A percentile compares a stretch with the other conserved stretches of the same genome.
Evolutionary conservation across 2,888 invertebrate species (phyloP).

Genomic region (Eupithecia subfuscata): DNA sequence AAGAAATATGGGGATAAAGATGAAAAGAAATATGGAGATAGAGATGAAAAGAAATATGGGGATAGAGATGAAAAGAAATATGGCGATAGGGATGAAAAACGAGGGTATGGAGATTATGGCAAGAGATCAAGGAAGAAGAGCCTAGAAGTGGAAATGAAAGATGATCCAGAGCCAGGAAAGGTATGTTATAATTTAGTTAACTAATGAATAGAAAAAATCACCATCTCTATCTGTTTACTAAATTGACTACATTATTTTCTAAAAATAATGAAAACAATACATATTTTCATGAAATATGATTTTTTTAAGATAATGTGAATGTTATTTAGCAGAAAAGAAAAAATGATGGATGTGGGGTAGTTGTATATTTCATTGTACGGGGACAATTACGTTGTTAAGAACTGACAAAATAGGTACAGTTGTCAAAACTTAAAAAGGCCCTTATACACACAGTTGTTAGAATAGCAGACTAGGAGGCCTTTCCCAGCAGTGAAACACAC

Average conservation of each 20-base stretch:
- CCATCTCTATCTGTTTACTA: not conserved
- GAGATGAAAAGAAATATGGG: constrained; percentile 53
- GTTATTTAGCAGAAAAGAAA: no score
- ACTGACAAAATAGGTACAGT: no score
- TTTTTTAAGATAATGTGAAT: no score
- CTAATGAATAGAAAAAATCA: not conserved
- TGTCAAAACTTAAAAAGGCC: no score
- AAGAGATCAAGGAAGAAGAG: constrained; percentile 69
- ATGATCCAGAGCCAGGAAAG: constrained; percentile 91
- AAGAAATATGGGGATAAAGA: constrained; percentile 49
- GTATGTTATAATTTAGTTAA: constrained; percentile 57
- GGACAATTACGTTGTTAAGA: no score
- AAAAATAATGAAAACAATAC: no score
- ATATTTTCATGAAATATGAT: no score
- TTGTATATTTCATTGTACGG: no score
- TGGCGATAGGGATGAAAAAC: constrained; percentile 27
- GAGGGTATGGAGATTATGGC: constrained; percentile 52
- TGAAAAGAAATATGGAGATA: constrained; percentile 40
- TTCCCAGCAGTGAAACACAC: no score
- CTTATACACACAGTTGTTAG: no score
- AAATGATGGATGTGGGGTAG: no score
- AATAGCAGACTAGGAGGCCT: no score
- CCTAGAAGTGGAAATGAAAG: constrained; percentile 84
- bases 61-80: constrained; percentile 51
- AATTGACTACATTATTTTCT: not conserved